A percentile compares a stretch with the other conserved stretches of the same genome.
Conservation (phyloP, 2,888 invertebrate species). For the Antheraea yamamai region DNA sequence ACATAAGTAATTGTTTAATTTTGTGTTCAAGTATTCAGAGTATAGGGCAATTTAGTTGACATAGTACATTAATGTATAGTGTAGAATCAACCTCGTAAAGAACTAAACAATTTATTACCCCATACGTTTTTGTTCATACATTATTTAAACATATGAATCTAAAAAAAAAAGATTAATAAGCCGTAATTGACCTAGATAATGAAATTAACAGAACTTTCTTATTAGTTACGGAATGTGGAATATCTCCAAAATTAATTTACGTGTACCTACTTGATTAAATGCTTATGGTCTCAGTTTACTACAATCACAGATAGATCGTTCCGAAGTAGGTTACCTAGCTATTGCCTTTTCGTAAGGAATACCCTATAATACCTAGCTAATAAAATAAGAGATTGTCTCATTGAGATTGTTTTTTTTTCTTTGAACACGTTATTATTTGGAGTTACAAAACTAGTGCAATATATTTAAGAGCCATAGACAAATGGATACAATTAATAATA, state of each 20-base stretch:
- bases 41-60: no score
- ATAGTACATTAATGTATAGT: no score
- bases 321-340: not conserved
- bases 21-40: no score
- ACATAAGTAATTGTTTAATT: no score
- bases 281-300: not conserved
- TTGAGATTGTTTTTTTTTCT: no score
- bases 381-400: not conserved
- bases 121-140: not conserved
- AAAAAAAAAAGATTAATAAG: not conserved
- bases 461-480: no score
- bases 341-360: not conserved
- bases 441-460: no score
- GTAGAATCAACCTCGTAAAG: no score
- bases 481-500: no score
- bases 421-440: no score
- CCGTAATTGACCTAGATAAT: not conserved
- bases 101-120: no score
- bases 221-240: not conserved
- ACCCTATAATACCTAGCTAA: not conserved
- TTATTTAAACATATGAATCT: not conserved
- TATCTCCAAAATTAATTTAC: not conserved
- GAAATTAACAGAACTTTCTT: slow-evolving; percentile 5
- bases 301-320: not conserved
- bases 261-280: not conserved